These are phyloP conservation scores for Mormoops blainvillei DNA, from an alignment of 2,113 vertebrate genomes.

Conservation along the genomic window DNA sequence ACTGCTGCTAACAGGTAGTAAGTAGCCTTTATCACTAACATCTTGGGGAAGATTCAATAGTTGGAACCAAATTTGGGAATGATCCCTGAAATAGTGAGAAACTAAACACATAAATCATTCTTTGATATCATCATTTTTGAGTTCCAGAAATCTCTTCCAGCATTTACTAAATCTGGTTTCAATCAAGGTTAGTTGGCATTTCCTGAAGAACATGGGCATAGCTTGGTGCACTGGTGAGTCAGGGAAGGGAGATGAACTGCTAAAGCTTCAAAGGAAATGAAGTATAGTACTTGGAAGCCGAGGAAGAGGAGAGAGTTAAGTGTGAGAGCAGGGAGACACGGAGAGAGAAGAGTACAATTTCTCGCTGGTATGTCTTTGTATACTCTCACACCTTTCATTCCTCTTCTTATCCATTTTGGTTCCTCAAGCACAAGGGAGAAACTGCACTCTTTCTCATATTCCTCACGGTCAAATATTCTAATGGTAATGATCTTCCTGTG, in stretches of 20 bases:
- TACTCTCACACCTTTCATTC: conserved; percentile 96
- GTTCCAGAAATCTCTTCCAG: background rate
- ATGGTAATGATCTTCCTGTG: conserved; percentile 94
- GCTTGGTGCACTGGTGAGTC: background rate
- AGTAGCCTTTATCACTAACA: background rate
- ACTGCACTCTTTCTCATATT: conserved; percentile 95
- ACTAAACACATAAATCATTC: background rate
- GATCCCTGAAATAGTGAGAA: background rate
- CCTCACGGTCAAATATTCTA: conserved; percentile 93
- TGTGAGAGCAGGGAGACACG: conserved; percentile 86
- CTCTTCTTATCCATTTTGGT: conserved; percentile 92
- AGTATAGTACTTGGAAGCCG: conserved; percentile 76
- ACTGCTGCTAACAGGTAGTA: background rate
- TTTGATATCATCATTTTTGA: background rate
- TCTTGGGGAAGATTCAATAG: background rate
- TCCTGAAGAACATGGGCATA: background rate
- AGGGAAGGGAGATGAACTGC: conserved; percentile 73
- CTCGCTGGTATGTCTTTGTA: conserved; percentile 82
- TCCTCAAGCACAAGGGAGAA: conserved; percentile 96
- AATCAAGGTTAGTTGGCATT: conserved; percentile 38
- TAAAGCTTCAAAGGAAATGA: conserved; percentile 78
- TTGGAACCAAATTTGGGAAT: background rate
- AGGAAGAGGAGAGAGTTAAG: conserved; percentile 82
- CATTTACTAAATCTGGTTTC: background rate
- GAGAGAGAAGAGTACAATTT: conserved; percentile 82